Evolutionary conservation across 2,797 vertebrate species (phyloP).

Genomic region (Otus scops): DNA sequence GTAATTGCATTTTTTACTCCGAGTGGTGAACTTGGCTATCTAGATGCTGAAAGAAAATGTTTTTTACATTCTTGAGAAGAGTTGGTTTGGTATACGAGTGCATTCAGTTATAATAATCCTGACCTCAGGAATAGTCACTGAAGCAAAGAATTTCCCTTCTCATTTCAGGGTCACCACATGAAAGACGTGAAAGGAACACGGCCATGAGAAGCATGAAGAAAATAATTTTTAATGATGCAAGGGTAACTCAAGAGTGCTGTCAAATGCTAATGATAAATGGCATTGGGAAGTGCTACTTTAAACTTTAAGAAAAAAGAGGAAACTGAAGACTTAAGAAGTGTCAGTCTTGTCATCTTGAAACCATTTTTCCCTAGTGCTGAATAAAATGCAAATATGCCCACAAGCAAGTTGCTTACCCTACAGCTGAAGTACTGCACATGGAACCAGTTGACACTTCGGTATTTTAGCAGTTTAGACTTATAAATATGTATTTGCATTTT

Average conservation of each 20-base stretch:
- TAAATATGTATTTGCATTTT: slow-evolving; percentile 41
- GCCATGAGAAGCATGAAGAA: background rate
- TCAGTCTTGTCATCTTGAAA: background rate
- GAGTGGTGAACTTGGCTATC: background rate
- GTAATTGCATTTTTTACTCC: background rate
- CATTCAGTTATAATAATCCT: background rate
- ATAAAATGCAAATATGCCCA: slow-evolving; percentile 22
- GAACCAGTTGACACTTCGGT: background rate
- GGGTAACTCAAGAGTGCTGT: background rate
- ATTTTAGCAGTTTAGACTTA: slow-evolving; percentile 28
- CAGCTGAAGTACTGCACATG: slow-evolving; percentile 18
- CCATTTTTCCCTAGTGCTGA: background rate
- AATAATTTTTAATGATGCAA: background rate
- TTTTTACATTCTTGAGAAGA: background rate
- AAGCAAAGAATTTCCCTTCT: background rate
- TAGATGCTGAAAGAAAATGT: background rate
- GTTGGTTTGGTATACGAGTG: background rate
- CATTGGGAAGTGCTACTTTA: background rate
- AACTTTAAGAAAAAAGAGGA: background rate
- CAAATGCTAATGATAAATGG: background rate
- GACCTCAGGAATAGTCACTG: background rate
- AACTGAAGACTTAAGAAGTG: background rate
- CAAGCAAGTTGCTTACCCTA: slow-evolving; percentile 4
- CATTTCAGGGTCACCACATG: background rate
- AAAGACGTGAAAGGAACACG: background rate